phyloP scores from a whole-genome alignment of 1,140 invertebrate species.

The Rhizoglyphus robini region DNA sequence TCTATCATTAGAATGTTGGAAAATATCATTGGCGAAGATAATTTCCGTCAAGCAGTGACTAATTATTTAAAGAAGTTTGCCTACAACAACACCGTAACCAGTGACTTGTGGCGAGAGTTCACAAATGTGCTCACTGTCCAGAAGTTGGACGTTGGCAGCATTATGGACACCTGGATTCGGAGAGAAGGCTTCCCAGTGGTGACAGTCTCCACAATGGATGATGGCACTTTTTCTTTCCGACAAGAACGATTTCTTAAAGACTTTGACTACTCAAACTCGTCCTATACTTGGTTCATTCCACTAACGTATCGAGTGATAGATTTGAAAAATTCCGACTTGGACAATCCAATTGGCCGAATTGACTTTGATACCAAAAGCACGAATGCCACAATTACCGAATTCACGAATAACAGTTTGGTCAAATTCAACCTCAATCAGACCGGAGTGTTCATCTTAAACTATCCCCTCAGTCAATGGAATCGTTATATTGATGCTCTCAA shows the following conservation, averaged over 20 bases:
- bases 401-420: slow-evolving; percentile 46
- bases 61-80: slow-evolving; percentile 74
- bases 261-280: neutral
- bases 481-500: slow-evolving; percentile 7
- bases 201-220: slow-evolving; percentile 29
- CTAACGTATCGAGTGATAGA: slow-evolving; percentile 13
- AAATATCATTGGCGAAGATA: slow-evolving; percentile 33
- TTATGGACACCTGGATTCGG: slow-evolving; percentile 90
- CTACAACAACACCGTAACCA: slow-evolving; percentile 81
- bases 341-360: neutral
- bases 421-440: slow-evolving; percentile 39
- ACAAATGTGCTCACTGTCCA: slow-evolving; percentile 43
- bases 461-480: slow-evolving; percentile 38
- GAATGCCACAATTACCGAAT: neutral
- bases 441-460: slow-evolving; percentile 57
- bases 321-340: neutral
- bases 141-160: slow-evolving; percentile 45
- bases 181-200: slow-evolving; percentile 79
- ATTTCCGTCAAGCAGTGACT: slow-evolving; percentile 90
- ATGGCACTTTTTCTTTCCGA: neutral
- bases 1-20: neutral
- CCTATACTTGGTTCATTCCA: slow-evolving; percentile 13
- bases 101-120: slow-evolving; percentile 83
- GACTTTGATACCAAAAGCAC: neutral
- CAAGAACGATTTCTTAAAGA: slow-evolving; percentile 17